Base-by-base conservation (phyloP, 2,888 invertebrate species). In the Mystacides longicornis region DNA sequence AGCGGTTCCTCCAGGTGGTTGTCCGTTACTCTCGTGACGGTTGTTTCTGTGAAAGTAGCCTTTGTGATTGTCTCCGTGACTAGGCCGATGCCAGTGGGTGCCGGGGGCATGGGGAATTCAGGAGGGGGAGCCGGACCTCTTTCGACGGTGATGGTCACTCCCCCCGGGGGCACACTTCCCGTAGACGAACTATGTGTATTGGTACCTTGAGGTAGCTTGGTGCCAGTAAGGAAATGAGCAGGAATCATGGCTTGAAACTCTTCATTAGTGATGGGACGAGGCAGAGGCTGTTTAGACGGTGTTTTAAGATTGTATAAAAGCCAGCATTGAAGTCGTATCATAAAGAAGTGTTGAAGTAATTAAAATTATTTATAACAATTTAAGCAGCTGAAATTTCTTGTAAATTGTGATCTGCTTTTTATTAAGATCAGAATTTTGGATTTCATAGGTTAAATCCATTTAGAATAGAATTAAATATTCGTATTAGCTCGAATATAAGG, bases 241-340 rank as follows among this genome's bases (percentile, higher is more conserved):
- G 93, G 92, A 68, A 92, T 92, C 91, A 93, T 89, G 78, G 92
- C 90, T 84, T 91, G 89, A 82, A 92, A 93, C 79, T 93, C 91
- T 80, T 90, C 91, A 81, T 86, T 91, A 78, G 91, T 91, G 80
- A 92, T 85, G 72, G 92, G 89, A 78, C 87, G 85, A 76, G 87
- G 81, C 46, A 61, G 27, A 67, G 81, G 81, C 81, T 81, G 79
- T 42, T 49, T 51, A 48, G 37, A 37, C n/a, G n/a, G n/a, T n/a
- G n/a, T n/a, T n/a, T n/a, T n/a, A n/a, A n/a, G n/a, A n/a, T n/a
- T n/a, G n/a, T n/a, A n/a, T n/a, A n/a, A n/a, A n/a, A n/a, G n/a
- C n/a, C n/a, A n/a, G n/a, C n/a, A n/a, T n/a, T n/a, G n/a, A n/a
- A n/a, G n/a, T n/a, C n/a, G n/a, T n/a, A n/a, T n/a, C n/a, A n/a